These are phyloP conservation scores for Notiomystis cincta DNA, from an alignment of 2,113 vertebrate species.

Conservation along the genomic window DNA sequence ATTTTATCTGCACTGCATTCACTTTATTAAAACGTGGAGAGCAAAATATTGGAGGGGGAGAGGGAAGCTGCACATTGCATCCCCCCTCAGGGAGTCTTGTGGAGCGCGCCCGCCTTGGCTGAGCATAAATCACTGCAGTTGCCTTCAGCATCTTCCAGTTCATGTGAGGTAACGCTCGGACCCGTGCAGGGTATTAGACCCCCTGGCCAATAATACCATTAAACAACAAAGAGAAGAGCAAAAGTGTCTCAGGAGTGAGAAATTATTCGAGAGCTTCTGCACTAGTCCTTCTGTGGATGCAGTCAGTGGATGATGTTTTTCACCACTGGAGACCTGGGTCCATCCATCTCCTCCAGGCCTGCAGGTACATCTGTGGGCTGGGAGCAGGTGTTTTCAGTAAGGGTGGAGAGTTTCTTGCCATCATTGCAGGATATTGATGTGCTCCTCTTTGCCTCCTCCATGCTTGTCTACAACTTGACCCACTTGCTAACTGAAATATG, in stretches of 20 bases:
- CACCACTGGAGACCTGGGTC: background rate
- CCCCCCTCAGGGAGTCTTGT: background rate
- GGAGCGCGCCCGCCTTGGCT: rapidly evolving
- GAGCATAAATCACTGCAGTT: background rate
- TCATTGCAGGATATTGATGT: background rate
- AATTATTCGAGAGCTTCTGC: background rate
- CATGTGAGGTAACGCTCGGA: background rate
- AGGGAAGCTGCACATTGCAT: rapidly evolving
- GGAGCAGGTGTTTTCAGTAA: background rate
- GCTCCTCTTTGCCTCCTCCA: background rate
- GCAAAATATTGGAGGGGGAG: background rate
- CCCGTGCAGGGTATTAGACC: background rate
- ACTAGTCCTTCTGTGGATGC: background rate
- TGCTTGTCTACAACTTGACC: background rate
- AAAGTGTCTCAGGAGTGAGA: background rate
- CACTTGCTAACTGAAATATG: background rate
- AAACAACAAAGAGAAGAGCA: background rate
- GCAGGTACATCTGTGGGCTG: background rate
- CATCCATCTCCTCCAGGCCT: background rate
- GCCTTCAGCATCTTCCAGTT: background rate
- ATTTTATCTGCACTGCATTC: background rate
- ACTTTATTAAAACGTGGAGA: background rate
- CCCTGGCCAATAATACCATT: background rate
- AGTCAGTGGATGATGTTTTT: background rate
- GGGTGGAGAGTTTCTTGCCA: background rate